A percentile compares a stretch with the other conserved stretches of the same genome.
These are phyloP conservation scores for Neoascia interrupta DNA, from an alignment of 2,888 invertebrate species.

Conservation along the genomic window DNA sequence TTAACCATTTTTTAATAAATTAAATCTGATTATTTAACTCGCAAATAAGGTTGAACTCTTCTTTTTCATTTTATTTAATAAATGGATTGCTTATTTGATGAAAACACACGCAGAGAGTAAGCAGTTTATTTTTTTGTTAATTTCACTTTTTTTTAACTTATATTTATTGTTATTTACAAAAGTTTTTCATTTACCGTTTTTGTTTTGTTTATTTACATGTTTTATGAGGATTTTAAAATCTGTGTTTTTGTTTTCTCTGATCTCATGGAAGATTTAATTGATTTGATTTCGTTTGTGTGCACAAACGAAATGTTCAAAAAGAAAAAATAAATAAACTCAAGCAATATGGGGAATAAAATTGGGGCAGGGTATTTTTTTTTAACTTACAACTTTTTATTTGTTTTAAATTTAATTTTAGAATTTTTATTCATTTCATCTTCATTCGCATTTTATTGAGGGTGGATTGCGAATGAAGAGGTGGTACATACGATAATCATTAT, in stretches of 20 bases:
- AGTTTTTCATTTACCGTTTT: slow-evolving; percentile 70
- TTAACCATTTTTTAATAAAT: slow-evolving; percentile 56
- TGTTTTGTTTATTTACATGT: slow-evolving; percentile 58
- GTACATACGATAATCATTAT: slow-evolving; percentile 41
- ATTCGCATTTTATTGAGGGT: slow-evolving; percentile 3
- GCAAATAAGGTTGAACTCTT: slow-evolving; percentile 63
- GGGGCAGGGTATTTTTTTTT: slow-evolving; percentile 12
- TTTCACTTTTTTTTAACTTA: slow-evolving; percentile 31
- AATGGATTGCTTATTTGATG: slow-evolving; percentile 72
- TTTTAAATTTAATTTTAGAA: slow-evolving; percentile 34
- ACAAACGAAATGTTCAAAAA: slow-evolving; percentile 58
- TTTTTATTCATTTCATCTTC: slow-evolving; percentile 9
- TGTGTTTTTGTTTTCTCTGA: slow-evolving; percentile 47
- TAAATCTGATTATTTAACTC: slow-evolving; percentile 60
- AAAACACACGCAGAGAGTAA: slow-evolving; percentile 73
- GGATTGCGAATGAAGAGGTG: slow-evolving; percentile 23
- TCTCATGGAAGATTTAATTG: slow-evolving; percentile 73
- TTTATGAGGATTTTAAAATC: slow-evolving; percentile 55
- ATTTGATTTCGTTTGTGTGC: slow-evolving; percentile 70
- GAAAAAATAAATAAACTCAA: slow-evolving; percentile 37
- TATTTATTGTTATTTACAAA: slow-evolving; percentile 68
- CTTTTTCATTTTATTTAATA: slow-evolving; percentile 16
- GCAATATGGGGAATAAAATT: slow-evolving; percentile 17
- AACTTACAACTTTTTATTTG: too few relatives aligned
- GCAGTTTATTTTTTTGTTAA: slow-evolving; percentile 56